Evolutionary conservation across 2,113 vertebrate species (phyloP).

Genomic region (Lepus timidus): DNA sequence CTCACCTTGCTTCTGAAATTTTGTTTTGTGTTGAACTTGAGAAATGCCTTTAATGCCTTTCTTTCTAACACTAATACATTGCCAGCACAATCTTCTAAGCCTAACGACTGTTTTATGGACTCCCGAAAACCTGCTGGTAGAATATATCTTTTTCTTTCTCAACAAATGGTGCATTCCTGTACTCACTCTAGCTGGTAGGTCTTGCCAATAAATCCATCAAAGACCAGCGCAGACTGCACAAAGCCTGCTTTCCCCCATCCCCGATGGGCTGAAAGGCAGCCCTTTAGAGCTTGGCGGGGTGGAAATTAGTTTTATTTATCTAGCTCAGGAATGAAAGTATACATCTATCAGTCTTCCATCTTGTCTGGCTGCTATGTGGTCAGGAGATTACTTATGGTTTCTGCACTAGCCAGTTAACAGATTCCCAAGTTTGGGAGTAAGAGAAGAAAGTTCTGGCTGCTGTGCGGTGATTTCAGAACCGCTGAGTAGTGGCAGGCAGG

Average conservation of each 20-base stretch:
- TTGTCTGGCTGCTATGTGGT: neutral
- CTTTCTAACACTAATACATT: neutral
- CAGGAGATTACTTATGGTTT: conserved; percentile 15
- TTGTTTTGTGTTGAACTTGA: conserved; percentile 63
- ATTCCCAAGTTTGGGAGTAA: neutral
- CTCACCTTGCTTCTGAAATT: conserved; percentile 55
- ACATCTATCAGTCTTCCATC: conserved; percentile 31
- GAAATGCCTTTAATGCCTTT: conserved; percentile 53
- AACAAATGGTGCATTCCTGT: neutral
- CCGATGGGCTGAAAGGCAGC: neutral
- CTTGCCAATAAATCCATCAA: conserved; percentile 64
- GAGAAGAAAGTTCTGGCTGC: neutral
- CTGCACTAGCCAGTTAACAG: conserved; percentile 40
- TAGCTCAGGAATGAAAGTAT: neutral
- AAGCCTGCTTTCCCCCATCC: neutral
- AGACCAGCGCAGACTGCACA: conserved; percentile 25
- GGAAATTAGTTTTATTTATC: conserved; percentile 51
- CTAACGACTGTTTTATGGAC: conserved; percentile 36
- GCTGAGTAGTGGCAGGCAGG: neutral
- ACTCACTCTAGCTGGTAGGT: neutral
- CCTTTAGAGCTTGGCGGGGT: neutral
- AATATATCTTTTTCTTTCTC: conserved; percentile 18
- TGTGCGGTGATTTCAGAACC: neutral
- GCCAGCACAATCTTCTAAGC: conserved; percentile 39
- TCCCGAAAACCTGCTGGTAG: conserved; percentile 12